phyloP scores from a whole-genome alignment of 1,140 invertebrate species.

The Brachionus koreanus region DNA sequence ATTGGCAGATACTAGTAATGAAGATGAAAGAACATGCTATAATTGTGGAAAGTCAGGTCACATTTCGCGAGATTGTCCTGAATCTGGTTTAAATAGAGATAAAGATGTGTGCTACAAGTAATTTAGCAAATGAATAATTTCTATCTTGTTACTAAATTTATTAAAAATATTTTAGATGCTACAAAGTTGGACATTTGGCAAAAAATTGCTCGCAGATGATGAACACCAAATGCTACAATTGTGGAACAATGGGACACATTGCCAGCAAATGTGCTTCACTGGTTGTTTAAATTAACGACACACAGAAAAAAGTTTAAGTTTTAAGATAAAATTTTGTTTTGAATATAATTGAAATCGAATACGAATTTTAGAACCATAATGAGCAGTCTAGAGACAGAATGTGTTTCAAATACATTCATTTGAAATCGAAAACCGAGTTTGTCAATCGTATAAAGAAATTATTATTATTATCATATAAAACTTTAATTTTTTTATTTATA shows the following conservation, averaged over 20 bases:
- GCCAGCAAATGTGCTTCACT: conserved; percentile 40
- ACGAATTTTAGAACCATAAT: conserved; percentile 10
- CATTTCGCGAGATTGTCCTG: conserved; percentile 77
- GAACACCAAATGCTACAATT: conserved; percentile 45
- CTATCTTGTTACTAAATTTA: not conserved
- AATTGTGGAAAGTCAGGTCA: conserved; percentile 81
- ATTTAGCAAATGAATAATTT: not conserved
- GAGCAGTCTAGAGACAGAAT: not conserved
- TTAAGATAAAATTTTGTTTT: conserved; percentile 7
- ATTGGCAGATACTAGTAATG: conserved; percentile 21
- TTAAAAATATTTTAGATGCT: not conserved
- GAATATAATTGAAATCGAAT: not conserved
- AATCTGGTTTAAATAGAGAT: conserved; percentile 41
- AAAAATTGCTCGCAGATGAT: conserved; percentile 24
- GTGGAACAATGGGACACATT: conserved; percentile 43
- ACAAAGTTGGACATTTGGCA: conserved; percentile 8
- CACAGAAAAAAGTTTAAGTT: not conserved
- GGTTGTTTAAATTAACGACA: conserved; percentile 1
- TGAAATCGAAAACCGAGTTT: not conserved
- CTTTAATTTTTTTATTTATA: not conserved
- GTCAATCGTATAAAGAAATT: conserved; percentile 2
- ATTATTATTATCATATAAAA: not conserved
- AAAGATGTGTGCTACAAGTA: conserved; percentile 37
- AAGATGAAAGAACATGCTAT: conserved; percentile 64
- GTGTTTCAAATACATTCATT: not conserved